A percentile compares a stretch with the other conserved stretches of the same genome.
Conservation (phyloP, 2,113 vertebrate species). For the Thinocorus orbignyianus region DNA sequence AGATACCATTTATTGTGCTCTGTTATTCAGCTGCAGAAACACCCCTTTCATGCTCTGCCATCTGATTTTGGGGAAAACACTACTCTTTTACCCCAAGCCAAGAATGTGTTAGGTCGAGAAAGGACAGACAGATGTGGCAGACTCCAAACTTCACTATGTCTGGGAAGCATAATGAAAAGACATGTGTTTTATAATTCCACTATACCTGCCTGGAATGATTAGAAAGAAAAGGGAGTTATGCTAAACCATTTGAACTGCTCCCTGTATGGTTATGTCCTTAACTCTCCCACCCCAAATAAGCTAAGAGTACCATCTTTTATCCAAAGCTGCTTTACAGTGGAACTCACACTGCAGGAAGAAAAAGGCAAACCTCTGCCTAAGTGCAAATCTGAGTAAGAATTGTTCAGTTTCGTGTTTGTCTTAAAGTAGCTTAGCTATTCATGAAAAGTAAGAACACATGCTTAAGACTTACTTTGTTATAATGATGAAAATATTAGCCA, state of each 20-base stretch:
- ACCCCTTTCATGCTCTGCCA: neutral
- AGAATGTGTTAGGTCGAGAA: conserved; percentile 23
- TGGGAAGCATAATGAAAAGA: conserved; percentile 13
- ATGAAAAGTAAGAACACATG: neutral
- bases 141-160: neutral
- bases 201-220: neutral
- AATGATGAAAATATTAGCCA: neutral
- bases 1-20: neutral
- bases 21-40: neutral
- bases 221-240: neutral
- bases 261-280: neutral
- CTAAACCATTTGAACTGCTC: neutral
- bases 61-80: neutral
- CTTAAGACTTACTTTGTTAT: neutral
- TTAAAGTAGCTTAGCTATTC: neutral
- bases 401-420: neutral
- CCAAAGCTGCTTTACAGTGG: neutral
- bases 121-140: conserved; percentile 33
- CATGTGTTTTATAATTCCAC: neutral
- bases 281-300: neutral
- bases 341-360: neutral
- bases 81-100: neutral
- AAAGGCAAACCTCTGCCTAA: neutral
- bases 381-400: neutral
- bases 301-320: neutral